Evolutionary conservation across 2,888 invertebrate genomes (phyloP).

Genomic region (Dynastes tityus): DNA sequence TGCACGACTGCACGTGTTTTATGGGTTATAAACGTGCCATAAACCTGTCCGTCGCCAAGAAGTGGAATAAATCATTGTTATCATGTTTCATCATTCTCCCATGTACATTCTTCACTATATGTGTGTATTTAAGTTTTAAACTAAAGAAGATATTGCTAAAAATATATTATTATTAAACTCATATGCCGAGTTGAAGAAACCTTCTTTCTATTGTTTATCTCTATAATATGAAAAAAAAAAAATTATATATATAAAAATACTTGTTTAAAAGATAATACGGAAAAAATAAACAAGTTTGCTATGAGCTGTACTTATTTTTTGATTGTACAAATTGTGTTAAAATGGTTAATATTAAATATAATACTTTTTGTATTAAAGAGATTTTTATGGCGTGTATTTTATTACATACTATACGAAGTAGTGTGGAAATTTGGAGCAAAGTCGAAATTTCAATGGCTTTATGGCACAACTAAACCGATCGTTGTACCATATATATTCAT

Average conservation of each 20-base stretch:
- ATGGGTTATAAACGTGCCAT: conserved; percentile 71
- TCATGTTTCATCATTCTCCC: conserved; percentile 60
- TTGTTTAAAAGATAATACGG: conserved; percentile 62
- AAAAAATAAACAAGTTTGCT: conserved; percentile 75
- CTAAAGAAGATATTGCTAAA: conserved; percentile 65
- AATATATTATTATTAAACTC: conserved; percentile 62
- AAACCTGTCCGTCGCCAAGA: conserved; percentile 65
- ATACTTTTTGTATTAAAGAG: conserved; percentile 63
- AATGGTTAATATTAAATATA: conserved; percentile 64
- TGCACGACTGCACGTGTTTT: conserved; percentile 65
- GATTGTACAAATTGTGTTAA: conserved; percentile 81
- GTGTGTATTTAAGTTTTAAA: conserved; percentile 64
- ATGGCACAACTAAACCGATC: too few species aligned
- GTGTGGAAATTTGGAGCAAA: background rate
- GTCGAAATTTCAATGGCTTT: background rate
- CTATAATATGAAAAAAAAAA: conserved; percentile 52
- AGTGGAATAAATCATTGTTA: conserved; percentile 53
- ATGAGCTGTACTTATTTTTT: conserved; percentile 80
- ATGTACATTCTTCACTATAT: conserved; percentile 61
- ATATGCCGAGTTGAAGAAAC: conserved; percentile 59
- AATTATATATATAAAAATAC: conserved; percentile 52
- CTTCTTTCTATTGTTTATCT: conserved; percentile 61
- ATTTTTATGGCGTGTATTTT: conserved; percentile 14
- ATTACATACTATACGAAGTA: background rate
- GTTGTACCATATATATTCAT: too few species aligned